A percentile compares a stretch with the other conserved stretches of the same genome.
Conservation (phyloP, 2,113 vertebrate genomes). For the Pterophyllum scalare region DNA sequence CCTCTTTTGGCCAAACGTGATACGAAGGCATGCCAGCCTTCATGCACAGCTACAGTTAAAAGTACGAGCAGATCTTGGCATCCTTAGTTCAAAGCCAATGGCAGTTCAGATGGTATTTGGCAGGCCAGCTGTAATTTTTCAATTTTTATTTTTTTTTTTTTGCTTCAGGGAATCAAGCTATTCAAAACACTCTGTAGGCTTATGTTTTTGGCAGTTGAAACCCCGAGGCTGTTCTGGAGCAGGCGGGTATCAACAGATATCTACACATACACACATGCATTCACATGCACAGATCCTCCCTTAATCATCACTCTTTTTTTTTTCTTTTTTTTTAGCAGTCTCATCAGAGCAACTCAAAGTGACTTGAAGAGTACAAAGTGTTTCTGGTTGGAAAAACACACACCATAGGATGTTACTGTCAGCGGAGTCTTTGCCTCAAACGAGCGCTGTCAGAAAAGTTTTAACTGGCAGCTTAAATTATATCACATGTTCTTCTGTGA, state of each 20-base stretch:
- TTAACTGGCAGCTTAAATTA: neutral
- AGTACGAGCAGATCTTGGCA: slow-evolving; percentile 8
- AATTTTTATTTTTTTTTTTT: neutral
- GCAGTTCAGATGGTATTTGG: slow-evolving; percentile 26
- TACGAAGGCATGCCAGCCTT: neutral
- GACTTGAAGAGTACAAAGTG: neutral
- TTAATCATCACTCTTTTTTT: slow-evolving; percentile 13
- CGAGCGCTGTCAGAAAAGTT: neutral
- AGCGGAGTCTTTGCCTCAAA: slow-evolving; percentile 13
- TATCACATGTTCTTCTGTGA: neutral
- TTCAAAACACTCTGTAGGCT: slow-evolving; percentile 32
- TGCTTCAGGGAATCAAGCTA: slow-evolving; percentile 17
- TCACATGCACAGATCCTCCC: neutral
- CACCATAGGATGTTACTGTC: neutral
- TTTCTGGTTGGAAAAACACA: neutral
- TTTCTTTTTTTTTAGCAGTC: neutral
- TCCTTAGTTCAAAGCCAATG: slow-evolving; percentile 28
- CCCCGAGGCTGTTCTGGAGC: slow-evolving; percentile 27
- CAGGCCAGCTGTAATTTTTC: slow-evolving; percentile 5
- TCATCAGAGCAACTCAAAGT: slow-evolving; percentile 4
- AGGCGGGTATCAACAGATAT: neutral
- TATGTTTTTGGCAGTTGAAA: slow-evolving; percentile 55
- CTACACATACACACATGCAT: slow-evolving; percentile 1
- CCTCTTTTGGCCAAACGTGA: neutral
- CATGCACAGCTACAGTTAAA: slow-evolving; percentile 13